Conservation (phyloP, 2,113 vertebrate genomes). For the Forbesichthys papilliferus region DNA sequence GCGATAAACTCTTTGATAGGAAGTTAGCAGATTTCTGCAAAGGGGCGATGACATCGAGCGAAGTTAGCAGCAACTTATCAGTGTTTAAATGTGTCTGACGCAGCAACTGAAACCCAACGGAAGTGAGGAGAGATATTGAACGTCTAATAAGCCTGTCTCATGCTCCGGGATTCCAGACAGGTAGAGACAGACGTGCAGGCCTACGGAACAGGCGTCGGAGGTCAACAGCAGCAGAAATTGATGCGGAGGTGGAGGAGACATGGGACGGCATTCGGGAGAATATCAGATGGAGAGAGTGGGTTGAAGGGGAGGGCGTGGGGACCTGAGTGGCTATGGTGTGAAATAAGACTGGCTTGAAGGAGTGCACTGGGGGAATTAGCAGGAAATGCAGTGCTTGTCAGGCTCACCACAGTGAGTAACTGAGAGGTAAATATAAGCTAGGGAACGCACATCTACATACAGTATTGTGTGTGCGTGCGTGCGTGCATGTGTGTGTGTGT, state of each 20-base stretch:
- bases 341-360: slow-evolving; percentile 33
- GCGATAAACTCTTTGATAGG: not conserved
- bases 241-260: too few species aligned
- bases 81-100: not conserved
- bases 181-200: slow-evolving; percentile 53
- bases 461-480: too few species aligned
- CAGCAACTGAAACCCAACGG: not conserved
- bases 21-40: not conserved
- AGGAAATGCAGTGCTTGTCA: slow-evolving; percentile 15
- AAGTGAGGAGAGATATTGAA: not conserved
- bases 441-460: not conserved
- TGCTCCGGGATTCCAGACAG: slow-evolving; percentile 8
- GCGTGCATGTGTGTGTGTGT: too few species aligned
- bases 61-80: not conserved
- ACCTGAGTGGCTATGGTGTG: slow-evolving; percentile 30
- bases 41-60: too few species aligned
- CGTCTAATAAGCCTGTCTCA: too few species aligned
- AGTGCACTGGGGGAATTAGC: slow-evolving; percentile 18
- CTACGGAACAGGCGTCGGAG: slow-evolving; percentile 30
- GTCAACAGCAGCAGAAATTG: too few species aligned
- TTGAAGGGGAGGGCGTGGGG: too few species aligned
- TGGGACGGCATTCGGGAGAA: too few species aligned
- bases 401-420: not conserved
- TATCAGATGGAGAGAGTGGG: not conserved
- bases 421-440: slow-evolving; percentile 5